phyloP scores from a whole-genome alignment of 2,113 vertebrate genomes.

The Cavia porcellus region DNA sequence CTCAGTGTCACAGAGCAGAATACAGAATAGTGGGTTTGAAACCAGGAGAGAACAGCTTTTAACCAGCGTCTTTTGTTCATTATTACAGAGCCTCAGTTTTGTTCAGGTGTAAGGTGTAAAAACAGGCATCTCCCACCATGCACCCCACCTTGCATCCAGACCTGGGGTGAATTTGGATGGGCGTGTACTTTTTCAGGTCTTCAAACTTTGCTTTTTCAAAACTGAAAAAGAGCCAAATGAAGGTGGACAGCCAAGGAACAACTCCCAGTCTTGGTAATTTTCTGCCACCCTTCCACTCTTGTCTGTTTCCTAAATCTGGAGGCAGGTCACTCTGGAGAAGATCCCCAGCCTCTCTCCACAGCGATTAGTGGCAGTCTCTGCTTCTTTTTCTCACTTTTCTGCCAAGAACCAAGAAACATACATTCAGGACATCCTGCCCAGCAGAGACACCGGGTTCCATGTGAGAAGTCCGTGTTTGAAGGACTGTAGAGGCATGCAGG shows the following conservation, averaged over 20 bases:
- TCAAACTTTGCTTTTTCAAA: not conserved
- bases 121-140: not conserved
- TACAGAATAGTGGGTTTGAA: too few relatives aligned
- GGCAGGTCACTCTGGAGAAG: not conserved
- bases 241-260: not conserved
- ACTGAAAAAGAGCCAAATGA: not conserved
- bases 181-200: not conserved
- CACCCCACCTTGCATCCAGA: not conserved
- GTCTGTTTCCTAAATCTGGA: not conserved
- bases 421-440: rapidly evolving
- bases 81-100: not conserved
- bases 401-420: not conserved
- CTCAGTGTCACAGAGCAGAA: not conserved
- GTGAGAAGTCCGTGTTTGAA: not conserved
- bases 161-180: not conserved
- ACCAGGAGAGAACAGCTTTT: not conserved
- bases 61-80: not conserved
- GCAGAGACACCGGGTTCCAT: not conserved
- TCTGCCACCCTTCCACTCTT: not conserved
- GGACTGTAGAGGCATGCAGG: not conserved
- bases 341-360: not conserved
- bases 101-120: not conserved
- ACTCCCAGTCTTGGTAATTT: not conserved
- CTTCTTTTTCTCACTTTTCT: not conserved
- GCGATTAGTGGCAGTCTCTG: too few relatives aligned